Base-by-base conservation (phyloP, 2,113 vertebrate species). In the Chloropsis cyanopogon region DNA sequence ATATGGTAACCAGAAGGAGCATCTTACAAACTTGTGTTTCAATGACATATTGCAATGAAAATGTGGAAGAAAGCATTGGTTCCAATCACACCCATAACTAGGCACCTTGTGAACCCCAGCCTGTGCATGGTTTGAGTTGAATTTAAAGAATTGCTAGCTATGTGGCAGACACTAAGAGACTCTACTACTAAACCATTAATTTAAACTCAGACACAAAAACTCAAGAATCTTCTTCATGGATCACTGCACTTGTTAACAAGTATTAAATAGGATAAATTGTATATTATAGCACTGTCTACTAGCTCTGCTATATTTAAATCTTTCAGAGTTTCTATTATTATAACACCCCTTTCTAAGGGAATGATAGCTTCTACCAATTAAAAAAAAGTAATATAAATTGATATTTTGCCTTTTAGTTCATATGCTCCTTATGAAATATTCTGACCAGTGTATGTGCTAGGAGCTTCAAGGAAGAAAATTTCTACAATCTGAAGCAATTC, bases 201-300 rank as follows among this genome's bases (percentile, higher is more conserved):
- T 96, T 96, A 94, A 95, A 93, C 56, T 91, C 79, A 72, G 90
- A 93, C 61, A 81, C 73, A 89, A 95, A 97, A 95, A 37, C 65
- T 86, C 69, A 35, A 91, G 93, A 95, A 90, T 96, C 95, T 96
- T 95, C 93, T 97, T 98, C 95, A 94, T 76, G 96, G 95, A 90
- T 97, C 82, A 54, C 91, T 96, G 89, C 86, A 91, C 82, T 95
- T 95, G 91, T 95, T 97, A 97, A 96, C 93, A 95, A 97, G 87
- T 88, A 92, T 88, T 53, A 86, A 92, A 92, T 39, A 59, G 93
- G 80, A 71, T 94, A 97, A 95, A 95, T 80, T 96, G 39, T 73
- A 60, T 89, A 88, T 96, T 97, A 97, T 41, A 65, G 64, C 73
- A 89, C 63, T 86, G 81, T 42, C 65, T 37, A 60, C 63, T 78